These are phyloP conservation scores for Rhombomys opimus DNA, from an alignment of 2,113 vertebrate species.

Conservation along the genomic window DNA sequence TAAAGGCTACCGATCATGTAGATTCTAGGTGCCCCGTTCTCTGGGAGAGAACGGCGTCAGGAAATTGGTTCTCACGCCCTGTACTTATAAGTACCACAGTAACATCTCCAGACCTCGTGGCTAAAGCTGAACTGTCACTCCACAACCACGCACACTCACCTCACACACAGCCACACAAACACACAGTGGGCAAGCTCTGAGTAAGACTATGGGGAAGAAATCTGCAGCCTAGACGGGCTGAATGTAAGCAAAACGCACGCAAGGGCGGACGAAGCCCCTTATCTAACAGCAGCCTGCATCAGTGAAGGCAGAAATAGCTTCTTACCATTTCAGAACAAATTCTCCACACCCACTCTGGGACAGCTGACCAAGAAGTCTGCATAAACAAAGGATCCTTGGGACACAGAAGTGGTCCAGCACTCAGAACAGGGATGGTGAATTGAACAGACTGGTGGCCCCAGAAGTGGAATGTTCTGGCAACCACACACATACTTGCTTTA, in stretches of 20 bases:
- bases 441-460: neutral
- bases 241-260: neutral
- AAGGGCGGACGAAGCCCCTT: neutral
- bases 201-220: neutral
- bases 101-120: neutral
- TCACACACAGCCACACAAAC: neutral
- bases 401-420: neutral
- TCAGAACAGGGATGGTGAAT: constrained; percentile 15
- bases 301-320: neutral
- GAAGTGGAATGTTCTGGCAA: constrained; percentile 30
- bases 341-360: neutral
- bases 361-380: neutral
- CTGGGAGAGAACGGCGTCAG: neutral
- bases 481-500: neutral
- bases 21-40: neutral
- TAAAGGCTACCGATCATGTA: neutral
- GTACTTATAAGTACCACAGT: neutral
- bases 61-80: neutral
- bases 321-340: neutral
- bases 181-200: neutral
- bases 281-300: neutral
- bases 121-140: neutral
- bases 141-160: no score
- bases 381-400: neutral
- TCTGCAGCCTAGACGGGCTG: neutral